Evolutionary conservation across 2,113 vertebrate species (phyloP).

Genomic region (Notothenia rossii): DNA sequence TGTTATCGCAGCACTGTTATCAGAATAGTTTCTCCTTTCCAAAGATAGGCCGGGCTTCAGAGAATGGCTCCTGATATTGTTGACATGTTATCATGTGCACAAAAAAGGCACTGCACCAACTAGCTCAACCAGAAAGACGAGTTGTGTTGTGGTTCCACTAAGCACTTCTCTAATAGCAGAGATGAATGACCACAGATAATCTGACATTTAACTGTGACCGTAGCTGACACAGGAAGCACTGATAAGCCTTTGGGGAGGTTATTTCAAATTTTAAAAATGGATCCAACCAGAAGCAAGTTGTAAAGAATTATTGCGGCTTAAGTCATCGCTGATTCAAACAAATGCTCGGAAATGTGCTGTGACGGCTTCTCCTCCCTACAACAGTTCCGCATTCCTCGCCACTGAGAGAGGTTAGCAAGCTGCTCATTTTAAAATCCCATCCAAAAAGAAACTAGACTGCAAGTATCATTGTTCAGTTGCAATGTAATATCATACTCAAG

Average conservation of each 20-base stretch:
- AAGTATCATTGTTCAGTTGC: neutral
- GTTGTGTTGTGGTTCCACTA: neutral
- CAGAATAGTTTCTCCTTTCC: slow-evolving; percentile 18
- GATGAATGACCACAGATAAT: slow-evolving; percentile 12
- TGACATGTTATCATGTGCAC: slow-evolving; percentile 13
- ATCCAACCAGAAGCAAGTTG: slow-evolving; percentile 24
- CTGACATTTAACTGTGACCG: neutral
- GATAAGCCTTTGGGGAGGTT: neutral
- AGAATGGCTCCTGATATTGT: slow-evolving; percentile 39
- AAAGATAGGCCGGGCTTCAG: neutral
- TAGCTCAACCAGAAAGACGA: slow-evolving; percentile 47
- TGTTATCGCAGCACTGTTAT: slow-evolving; percentile 21
- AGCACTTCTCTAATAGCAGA: slow-evolving; percentile 1
- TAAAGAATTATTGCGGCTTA: neutral
- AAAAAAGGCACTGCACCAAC: slow-evolving; percentile 33
- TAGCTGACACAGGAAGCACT: slow-evolving; percentile 20
- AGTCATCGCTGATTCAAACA: neutral
- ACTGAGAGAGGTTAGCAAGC: neutral
- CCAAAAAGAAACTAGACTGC: neutral
- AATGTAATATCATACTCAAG: neutral
- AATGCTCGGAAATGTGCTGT: neutral
- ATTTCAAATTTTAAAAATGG: slow-evolving; percentile 13
- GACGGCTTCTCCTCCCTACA: neutral
- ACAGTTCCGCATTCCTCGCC: neutral
- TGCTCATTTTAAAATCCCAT: neutral